These are phyloP conservation scores for Gymnopithys bicolor DNA, from an alignment of 2,797 vertebrate genomes.

Conservation along the genomic window DNA sequence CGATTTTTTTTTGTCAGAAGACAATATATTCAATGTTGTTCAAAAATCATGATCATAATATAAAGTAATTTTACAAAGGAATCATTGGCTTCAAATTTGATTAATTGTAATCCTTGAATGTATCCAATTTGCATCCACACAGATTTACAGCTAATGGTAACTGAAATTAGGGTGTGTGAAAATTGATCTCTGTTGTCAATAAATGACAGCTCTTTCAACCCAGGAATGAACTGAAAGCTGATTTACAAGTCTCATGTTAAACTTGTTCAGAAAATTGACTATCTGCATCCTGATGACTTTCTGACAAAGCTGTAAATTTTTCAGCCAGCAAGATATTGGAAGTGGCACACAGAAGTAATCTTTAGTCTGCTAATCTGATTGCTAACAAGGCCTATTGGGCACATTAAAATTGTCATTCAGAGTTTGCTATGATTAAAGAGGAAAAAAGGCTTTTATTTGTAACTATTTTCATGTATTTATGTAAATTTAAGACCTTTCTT, in stretches of 20 bases:
- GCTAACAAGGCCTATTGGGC: not conserved
- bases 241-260: constrained; percentile 7
- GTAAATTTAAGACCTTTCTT: not conserved
- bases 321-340: not conserved
- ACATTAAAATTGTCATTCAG: not conserved
- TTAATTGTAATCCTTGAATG: not conserved
- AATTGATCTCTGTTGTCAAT: constrained; percentile 41
- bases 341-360: not conserved
- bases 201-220: not conserved
- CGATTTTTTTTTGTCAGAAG: not conserved
- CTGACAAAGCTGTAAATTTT: constrained; percentile 8
- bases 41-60: not conserved
- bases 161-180: constrained; percentile 42
- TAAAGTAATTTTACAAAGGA: not conserved
- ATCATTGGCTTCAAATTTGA: not conserved
- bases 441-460: not conserved
- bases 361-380: not conserved
- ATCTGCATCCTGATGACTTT: not conserved
- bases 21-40: not conserved
- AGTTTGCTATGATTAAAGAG: not conserved
- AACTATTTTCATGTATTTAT: not conserved
- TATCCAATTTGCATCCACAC: constrained; percentile 7
- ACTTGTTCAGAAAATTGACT: not conserved
- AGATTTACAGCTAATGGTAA: constrained; percentile 43
- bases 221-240: constrained; percentile 6